Evolutionary conservation across 2,888 invertebrate species (phyloP).

Genomic region (Zygothrica quintamaculata): DNA sequence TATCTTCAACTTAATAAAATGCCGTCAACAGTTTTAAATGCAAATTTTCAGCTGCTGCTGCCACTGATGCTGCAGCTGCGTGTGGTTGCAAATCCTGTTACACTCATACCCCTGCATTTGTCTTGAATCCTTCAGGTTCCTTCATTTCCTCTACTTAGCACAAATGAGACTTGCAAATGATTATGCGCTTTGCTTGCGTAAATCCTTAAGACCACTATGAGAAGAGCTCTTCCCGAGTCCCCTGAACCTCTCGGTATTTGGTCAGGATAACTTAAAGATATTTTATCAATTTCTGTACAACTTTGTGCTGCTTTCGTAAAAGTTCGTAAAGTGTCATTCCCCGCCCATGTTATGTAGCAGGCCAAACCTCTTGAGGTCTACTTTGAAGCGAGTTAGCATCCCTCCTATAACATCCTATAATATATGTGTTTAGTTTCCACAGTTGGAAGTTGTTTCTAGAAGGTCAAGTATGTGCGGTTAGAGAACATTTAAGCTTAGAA

Average conservation of each 20-base stretch:
- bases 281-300: slow-evolving; percentile 75
- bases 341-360: slow-evolving; percentile 7
- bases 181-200: slow-evolving; percentile 65
- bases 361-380: slow-evolving; percentile 21
- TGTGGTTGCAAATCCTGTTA: slow-evolving; percentile 47
- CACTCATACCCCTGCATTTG: neutral
- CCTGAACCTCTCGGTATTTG: slow-evolving; percentile 35
- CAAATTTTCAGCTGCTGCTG: slow-evolving; percentile 70
- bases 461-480: slow-evolving; percentile 60
- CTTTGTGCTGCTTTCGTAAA: slow-evolving; percentile 58
- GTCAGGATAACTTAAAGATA: slow-evolving; percentile 65
- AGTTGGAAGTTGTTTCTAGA: slow-evolving; percentile 23
- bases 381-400: slow-evolving; percentile 37
- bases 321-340: slow-evolving; percentile 45
- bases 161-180: slow-evolving; percentile 78
- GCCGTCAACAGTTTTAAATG: slow-evolving; percentile 81
- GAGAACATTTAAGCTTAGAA: slow-evolving; percentile 32
- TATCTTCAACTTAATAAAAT: slow-evolving; percentile 81
- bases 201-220: slow-evolving; percentile 53
- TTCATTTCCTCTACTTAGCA: slow-evolving; percentile 47
- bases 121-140: neutral
- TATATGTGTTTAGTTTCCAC: slow-evolving; percentile 55
- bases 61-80: slow-evolving; percentile 54
- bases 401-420: slow-evolving; percentile 27
- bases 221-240: slow-evolving; percentile 2